Base-by-base conservation (phyloP, 2,888 invertebrate genomes). In the Caenorhabditis sp. region DNA sequence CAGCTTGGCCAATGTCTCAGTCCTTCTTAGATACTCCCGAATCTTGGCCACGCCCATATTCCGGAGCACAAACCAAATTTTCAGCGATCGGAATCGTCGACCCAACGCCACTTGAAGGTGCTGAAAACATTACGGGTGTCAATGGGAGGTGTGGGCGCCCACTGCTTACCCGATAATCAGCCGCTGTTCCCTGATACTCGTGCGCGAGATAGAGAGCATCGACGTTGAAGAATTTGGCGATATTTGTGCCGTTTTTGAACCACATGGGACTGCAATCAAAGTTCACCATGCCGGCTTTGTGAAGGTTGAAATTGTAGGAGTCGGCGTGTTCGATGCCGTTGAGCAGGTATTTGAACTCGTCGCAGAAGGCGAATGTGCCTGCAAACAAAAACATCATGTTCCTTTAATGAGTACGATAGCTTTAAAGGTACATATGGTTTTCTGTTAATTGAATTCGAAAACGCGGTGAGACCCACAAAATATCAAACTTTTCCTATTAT, bases 181-280 rank as follows among this genome's bases (percentile, higher is more conserved):
- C 67, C 4, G 83, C 80, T 63, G 89, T 90, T 92, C 96, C 96
- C 86, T 97, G 94, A 90, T 99, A 97, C 89, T 97, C 97, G 86
- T 99, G 99, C 84, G 95, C 93, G 72, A 99, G 90, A 88, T 99
- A 99, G 1, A 99, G 91, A 0, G 99, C 97, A 85, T 97, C 95
- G 1, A 99, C 97, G 85, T 97, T 97, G 89, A 99, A 99, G 0
- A 97, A 97, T 75, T 94, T 91, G 88, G 97, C 97, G 1, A 99
- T 91, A 7, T 95, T 93, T 20, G 93, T 93, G 86, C 95, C 95
- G 88, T 95, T 94, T 49, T 77, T 70, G 90, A 90, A 95, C 96
- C 97, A 99, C 94, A 99, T 93, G 1, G 95, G 95, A 0, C 97
- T 97, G 88, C 97, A 99, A 89, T 99, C 99, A 82, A 99, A 99